Conservation (phyloP, 2,797 vertebrate genomes). For the Lutjanus campechanus region DNA sequence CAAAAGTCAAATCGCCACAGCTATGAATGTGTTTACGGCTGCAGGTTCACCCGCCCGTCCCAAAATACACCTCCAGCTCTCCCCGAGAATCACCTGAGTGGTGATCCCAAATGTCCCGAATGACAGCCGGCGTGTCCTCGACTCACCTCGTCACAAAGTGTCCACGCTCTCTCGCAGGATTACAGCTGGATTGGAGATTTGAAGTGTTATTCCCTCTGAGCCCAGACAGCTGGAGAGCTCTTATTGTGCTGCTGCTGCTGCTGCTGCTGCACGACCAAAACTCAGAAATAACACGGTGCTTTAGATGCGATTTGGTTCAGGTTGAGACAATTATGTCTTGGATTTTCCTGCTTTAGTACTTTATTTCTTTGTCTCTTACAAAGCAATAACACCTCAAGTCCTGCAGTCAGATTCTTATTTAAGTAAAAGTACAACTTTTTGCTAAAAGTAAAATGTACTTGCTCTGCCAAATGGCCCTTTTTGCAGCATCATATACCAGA, state of each 20-base stretch:
- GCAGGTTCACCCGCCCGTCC: not conserved
- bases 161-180: not conserved
- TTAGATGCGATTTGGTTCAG: not conserved
- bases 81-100: not conserved
- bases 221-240: not conserved
- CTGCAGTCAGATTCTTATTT: no score
- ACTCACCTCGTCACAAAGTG: not conserved
- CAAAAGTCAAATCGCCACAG: conserved; percentile 3
- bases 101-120: not conserved
- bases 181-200: not conserved
- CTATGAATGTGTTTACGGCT: not conserved
- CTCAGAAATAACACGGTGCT: not conserved
- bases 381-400: no score
- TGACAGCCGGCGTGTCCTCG: conserved; percentile 7
- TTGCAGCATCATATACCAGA: no score
- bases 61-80: not conserved
- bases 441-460: no score
- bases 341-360: no score
- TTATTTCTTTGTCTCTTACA: no score
- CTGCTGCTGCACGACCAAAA: not conserved
- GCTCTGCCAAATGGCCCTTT: no score
- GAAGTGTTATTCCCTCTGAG: not conserved
- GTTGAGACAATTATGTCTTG: not conserved
- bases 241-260: not conserved
- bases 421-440: no score